A percentile compares a stretch with the other conserved stretches of the same genome.
Conservation (phyloP, 2,113 vertebrate species). For the Callipepla squamata region DNA sequence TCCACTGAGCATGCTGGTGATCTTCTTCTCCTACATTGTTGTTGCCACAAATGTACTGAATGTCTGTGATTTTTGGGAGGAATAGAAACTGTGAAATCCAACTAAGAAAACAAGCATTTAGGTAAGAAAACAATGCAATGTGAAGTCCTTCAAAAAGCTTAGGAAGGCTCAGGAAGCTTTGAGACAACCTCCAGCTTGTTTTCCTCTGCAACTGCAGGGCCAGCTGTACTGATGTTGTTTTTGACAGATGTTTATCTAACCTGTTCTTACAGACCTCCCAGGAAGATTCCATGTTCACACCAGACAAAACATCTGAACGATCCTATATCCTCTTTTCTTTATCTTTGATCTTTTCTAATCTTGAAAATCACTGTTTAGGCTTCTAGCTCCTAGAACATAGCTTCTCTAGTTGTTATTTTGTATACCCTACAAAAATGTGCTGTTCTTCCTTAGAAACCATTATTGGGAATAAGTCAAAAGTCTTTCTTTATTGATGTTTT, state of each 20-base stretch:
- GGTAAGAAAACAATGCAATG: neutral
- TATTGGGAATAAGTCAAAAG: neutral
- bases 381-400: neutral
- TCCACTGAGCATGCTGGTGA: neutral
- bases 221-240: neutral
- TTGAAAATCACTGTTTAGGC: neutral
- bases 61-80: neutral
- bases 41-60: neutral
- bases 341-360: neutral
- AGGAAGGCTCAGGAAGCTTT: constrained; percentile 1
- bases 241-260: neutral
- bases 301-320: neutral
- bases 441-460: neutral
- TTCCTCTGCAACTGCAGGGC: neutral
- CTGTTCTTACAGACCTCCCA: neutral
- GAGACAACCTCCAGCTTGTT: neutral
- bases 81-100: neutral
- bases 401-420: neutral
- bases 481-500: neutral
- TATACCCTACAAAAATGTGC: neutral
- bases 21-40: neutral
- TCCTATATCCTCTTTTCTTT: constrained; percentile 30
- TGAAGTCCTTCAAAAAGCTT: neutral
- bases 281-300: neutral
- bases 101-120: neutral